Base-by-base conservation (phyloP, 2,797 vertebrate genomes). In the Amphiprion clarkii region DNA sequence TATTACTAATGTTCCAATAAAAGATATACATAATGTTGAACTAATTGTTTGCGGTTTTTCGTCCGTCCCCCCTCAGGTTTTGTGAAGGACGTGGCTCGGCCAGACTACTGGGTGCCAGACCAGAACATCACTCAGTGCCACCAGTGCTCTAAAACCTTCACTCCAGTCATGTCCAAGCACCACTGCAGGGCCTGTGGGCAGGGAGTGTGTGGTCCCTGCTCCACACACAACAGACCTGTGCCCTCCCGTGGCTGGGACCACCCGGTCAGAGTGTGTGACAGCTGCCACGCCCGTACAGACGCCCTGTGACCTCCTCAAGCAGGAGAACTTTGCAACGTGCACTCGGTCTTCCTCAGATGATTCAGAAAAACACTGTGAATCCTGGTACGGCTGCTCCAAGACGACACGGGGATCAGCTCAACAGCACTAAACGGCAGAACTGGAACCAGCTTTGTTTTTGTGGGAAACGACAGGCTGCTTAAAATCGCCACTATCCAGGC, bases 161-260 rank as follows among this genome's bases (percentile, higher is more conserved):
- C 90, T 0, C 29, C 92, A 0, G 79, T 71, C 31, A 93, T 95
- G 89, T 93, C 95, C 52, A 96, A 95, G 86, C 96, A 96, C 85
- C 96, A 96, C 93, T 96, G 96, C 88, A 89, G 96, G 73, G 95
- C 95, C 2, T 96, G 96, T 3, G 96, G 96, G 0, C 92, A 95
- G 87, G 96, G 96, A 0, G 94, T 96, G 84, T 96, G 96, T 5
- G 90, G 92, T 0, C 65, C 55, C 65, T 96, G 96, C 89, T 96
- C 96, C 51, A 77, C 88, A 1, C 90, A 91, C 74, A 82, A 51
- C 85, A 93, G 90, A 6, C 76, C 95, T 0, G 96, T 96, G 21
- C 95, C 96, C 25, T 95, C 95, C 31, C 91, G 94, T 0, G 96
- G 96, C 49, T 96, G 96, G 96, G 95, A 96, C 85, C 96, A 96